Percentiles rank a stretch among this genome's conserved stretches.
These are phyloP conservation scores for Bombyx mori DNA, from an alignment of 1,140 invertebrate species.

Conservation along the genomic window ASM3026992v2 NC_085121.1:8308001-8308500, in stretches of 20 bases:
- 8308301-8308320: neutral
- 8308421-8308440: too few relatives aligned
- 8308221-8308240: conserved; percentile 39
- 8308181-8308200: conserved; percentile 14
- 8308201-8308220: conserved; percentile 15
- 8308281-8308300: neutral
- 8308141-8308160: conserved; percentile 25
- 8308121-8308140: conserved; percentile 50
- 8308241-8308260: neutral
- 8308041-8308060: conserved; percentile 40
- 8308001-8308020: conserved; percentile 19
- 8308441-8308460: too few relatives aligned
- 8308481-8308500: too few relatives aligned
- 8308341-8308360: too few relatives aligned
- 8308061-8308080: conserved; percentile 43
- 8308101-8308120: conserved; percentile 32
- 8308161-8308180: conserved; percentile 25
- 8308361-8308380: too few relatives aligned
- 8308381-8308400: too few relatives aligned
- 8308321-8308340: neutral
- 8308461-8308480: too few relatives aligned
- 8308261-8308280: neutral
- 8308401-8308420: too few relatives aligned
- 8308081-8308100: conserved; percentile 40
- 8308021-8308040: conserved; percentile 31